A percentile compares a stretch with the other conserved stretches of the same genome.
These are phyloP conservation scores for Drosophila kohkoa DNA, from an alignment of 1,140 invertebrate genomes.

Conservation along the genomic window DNA sequence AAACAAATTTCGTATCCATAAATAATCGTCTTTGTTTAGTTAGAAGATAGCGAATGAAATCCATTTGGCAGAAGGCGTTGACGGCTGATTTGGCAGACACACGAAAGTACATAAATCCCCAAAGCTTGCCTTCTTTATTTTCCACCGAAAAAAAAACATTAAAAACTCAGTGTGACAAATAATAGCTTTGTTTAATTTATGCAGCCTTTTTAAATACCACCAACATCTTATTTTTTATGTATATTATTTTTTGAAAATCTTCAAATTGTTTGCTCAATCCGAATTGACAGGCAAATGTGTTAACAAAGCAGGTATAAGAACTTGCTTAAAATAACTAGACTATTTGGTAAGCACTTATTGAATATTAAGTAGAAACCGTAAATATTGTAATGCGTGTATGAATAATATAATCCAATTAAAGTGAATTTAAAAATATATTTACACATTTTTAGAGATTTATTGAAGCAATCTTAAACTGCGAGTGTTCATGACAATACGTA, in stretches of 20 bases:
- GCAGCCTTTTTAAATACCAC: conserved; percentile 52
- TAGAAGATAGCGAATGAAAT: conserved; percentile 39
- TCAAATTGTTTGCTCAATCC: conserved; percentile 19
- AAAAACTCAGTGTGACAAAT: conserved; percentile 57
- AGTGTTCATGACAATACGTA: background rate
- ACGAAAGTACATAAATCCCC: conserved; percentile 42
- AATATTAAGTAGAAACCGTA: background rate
- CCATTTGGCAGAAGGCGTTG: conserved; percentile 70
- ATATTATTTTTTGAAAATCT: conserved; percentile 21
- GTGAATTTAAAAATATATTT: background rate
- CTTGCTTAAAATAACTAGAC: background rate
- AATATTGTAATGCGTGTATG: background rate
- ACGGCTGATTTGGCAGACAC: conserved; percentile 65
- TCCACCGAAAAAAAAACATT: background rate
- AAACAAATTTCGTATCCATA: conserved; percentile 50
- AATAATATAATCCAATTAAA: background rate
- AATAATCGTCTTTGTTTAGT: conserved; percentile 41
- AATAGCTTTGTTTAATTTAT: conserved; percentile 69
- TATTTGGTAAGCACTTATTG: background rate
- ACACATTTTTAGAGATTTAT: background rate
- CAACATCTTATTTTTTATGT: conserved; percentile 1
- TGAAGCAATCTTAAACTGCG: background rate
- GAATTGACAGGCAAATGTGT: conserved; percentile 51
- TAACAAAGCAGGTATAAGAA: conserved; percentile 5
- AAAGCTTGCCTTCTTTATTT: conserved; percentile 13